Percentiles rank a stretch among this genome's conserved stretches.
Conservation (phyloP, 2,797 vertebrate species). For the Helostoma temminkii region DNA sequence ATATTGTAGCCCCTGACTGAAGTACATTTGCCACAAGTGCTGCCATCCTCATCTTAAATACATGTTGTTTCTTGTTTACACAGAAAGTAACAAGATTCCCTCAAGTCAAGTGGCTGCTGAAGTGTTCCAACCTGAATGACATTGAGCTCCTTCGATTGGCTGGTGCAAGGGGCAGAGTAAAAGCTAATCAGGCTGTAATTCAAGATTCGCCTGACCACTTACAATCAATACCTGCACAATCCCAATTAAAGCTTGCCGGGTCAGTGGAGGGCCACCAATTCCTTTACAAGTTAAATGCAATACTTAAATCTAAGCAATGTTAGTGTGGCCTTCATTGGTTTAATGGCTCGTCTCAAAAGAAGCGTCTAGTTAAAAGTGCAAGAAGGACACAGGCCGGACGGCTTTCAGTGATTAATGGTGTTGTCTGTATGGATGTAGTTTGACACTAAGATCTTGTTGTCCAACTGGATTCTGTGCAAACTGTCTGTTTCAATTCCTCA, state of each 20-base stretch:
- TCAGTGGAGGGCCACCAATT: slow-evolving; percentile 86
- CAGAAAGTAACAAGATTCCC: slow-evolving; percentile 67
- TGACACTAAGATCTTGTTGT: slow-evolving; percentile 23
- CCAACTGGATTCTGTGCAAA: slow-evolving; percentile 25
- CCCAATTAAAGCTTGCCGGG: slow-evolving; percentile 86
- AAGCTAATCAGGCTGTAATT: slow-evolving; percentile 86
- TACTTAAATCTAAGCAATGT: slow-evolving; percentile 83
- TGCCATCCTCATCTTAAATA: slow-evolving; percentile 34
- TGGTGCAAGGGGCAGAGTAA: slow-evolving; percentile 72
- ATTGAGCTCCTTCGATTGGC: slow-evolving; percentile 77
- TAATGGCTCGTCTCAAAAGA: slow-evolving; percentile 80
- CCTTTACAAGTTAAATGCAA: slow-evolving; percentile 87
- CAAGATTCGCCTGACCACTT: slow-evolving; percentile 78
- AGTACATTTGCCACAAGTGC: slow-evolving; percentile 28
- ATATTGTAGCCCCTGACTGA: slow-evolving; percentile 6
- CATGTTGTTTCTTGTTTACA: slow-evolving; percentile 62
- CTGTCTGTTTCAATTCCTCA: slow-evolving; percentile 16
- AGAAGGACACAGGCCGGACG: slow-evolving; percentile 57
- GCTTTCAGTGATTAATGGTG: slow-evolving; percentile 46
- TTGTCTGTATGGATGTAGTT: slow-evolving; percentile 22
- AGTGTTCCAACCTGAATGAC: slow-evolving; percentile 75
- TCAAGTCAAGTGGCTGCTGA: slow-evolving; percentile 57
- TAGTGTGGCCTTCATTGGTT: slow-evolving; percentile 83
- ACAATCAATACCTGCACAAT: slow-evolving; percentile 87
- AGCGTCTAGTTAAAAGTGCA: slow-evolving; percentile 78